phyloP scores from a whole-genome alignment of 2,113 vertebrate genomes.

The Chloropsis hardwickii region DNA sequence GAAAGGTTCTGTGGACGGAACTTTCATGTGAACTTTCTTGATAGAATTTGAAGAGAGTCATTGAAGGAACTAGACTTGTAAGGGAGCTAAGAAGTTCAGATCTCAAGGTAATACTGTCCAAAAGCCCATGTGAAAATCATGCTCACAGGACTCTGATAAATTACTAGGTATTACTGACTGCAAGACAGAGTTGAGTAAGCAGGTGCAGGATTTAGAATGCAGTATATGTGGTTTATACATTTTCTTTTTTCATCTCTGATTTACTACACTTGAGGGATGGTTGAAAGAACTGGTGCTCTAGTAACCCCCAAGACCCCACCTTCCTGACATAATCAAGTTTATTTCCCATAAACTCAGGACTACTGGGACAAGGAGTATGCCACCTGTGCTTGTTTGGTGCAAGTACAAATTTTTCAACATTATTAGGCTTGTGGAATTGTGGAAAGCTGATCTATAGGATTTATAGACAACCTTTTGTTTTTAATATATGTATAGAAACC shows the following conservation, averaged over 20 bases:
- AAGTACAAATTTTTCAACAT: not conserved
- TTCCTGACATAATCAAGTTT: not conserved
- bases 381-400: not conserved
- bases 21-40: not conserved
- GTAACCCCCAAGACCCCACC: not conserved
- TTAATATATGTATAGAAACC: not conserved
- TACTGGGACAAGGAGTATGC: not conserved
- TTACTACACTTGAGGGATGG: not conserved
- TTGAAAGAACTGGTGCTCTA: not conserved
- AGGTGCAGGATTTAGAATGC: not conserved
- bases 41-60: not conserved
- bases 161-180: not conserved
- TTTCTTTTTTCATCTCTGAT: not conserved
- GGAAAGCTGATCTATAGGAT: not conserved
- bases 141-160: not conserved
- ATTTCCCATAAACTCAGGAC: not conserved
- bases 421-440: not conserved
- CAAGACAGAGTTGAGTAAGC: not conserved
- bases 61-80: not conserved
- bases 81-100: not conserved
- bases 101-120: not conserved
- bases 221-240: not conserved
- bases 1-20: not conserved
- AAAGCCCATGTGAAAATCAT: not conserved
- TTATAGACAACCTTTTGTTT: not conserved